Conservation (phyloP, 2,113 vertebrate genomes). For the Synchiropus splendidus region DNA sequence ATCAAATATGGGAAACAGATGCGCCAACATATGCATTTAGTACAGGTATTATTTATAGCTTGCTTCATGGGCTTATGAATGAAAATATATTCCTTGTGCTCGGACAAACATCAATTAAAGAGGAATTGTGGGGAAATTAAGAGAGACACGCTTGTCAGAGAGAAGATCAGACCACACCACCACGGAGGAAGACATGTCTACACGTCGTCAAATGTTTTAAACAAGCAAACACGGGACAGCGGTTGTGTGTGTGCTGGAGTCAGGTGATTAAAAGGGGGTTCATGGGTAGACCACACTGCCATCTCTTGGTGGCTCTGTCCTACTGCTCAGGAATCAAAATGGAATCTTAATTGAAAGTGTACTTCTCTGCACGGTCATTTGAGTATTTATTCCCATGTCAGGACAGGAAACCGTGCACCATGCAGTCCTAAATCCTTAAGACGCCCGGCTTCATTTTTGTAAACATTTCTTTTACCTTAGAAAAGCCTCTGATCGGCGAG, state of each 20-base stretch:
- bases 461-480: too few species aligned
- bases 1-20: too few species aligned
- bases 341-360: constrained; percentile 12
- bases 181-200: constrained; percentile 32
- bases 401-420: too few species aligned
- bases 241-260: constrained; percentile 15
- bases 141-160: constrained; percentile 17
- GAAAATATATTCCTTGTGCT: constrained; percentile 19
- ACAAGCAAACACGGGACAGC: constrained; percentile 35
- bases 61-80: constrained; percentile 21
- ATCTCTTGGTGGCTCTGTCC: constrained; percentile 57
- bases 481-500: too few species aligned
- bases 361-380: background rate
- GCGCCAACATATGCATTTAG: constrained; percentile 5
- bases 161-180: constrained; percentile 43
- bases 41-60: constrained; percentile 30
- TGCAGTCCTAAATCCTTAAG: too few species aligned
- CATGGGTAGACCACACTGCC: constrained; percentile 64
- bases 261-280: constrained; percentile 20
- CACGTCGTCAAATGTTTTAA: constrained; percentile 42
- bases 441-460: too few species aligned
- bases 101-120: constrained; percentile 35
- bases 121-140: constrained; percentile 33
- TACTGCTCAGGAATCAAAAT: constrained; percentile 24
- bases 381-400: too few species aligned